Conservation (phyloP, 2,113 vertebrate species). For the Aptenodytes forsteri region DNA sequence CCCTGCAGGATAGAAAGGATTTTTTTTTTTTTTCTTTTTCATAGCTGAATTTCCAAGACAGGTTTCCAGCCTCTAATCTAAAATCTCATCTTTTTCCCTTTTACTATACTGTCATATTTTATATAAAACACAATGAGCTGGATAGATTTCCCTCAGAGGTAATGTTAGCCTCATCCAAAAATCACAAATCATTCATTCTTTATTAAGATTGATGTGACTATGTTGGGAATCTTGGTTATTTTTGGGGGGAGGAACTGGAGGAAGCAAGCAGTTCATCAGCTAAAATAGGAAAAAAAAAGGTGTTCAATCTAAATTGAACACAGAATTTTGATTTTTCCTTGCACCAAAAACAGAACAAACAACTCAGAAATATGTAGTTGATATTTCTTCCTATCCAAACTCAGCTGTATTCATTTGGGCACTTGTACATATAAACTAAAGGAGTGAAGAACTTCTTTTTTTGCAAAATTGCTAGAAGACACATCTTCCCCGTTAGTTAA, state of each 20-base stretch:
- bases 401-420: background rate
- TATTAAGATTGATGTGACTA: background rate
- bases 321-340: background rate
- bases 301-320: background rate
- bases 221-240: background rate
- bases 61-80: background rate
- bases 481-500: background rate
- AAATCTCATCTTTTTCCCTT: background rate
- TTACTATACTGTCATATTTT: background rate
- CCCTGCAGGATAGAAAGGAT: background rate
- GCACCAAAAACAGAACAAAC: background rate
- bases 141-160: background rate
- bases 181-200: background rate
- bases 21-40: background rate
- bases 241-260: background rate
- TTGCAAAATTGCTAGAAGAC: background rate
- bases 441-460: background rate
- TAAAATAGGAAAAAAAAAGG: background rate
- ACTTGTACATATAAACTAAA: background rate
- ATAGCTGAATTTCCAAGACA: constrained; percentile 9
- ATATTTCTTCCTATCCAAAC: background rate
- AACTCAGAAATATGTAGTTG: background rate
- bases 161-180: background rate
- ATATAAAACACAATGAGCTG: background rate
- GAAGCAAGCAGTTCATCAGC: background rate